Evolutionary conservation across 2,888 invertebrate species (phyloP).

Genomic region (Thecophora atra): DNA sequence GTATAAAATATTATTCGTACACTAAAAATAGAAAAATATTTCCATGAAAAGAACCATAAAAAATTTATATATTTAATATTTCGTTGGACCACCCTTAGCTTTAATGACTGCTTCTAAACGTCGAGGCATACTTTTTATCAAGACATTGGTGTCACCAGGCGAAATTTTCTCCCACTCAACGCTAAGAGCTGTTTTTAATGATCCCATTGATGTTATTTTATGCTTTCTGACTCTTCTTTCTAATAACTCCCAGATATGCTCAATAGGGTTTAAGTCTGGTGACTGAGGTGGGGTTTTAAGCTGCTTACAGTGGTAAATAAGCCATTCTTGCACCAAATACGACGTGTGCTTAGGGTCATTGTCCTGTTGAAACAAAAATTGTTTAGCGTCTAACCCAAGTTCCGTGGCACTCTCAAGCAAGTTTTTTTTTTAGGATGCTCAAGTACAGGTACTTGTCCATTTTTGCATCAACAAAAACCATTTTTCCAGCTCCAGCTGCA

Average conservation of each 20-base stretch:
- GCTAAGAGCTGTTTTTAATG: not conserved
- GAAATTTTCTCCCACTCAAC: constrained; percentile 2
- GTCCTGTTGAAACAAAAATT: not conserved
- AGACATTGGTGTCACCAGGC: not conserved
- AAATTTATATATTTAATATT: not conserved
- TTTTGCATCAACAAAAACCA: not conserved
- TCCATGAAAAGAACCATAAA: no score
- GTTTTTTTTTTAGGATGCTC: no score
- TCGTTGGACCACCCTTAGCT: not conserved
- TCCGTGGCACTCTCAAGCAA: not conserved
- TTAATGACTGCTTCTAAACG: not conserved
- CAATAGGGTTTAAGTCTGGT: constrained; percentile 43
- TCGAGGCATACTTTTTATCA: not conserved
- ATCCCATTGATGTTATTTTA: constrained; percentile 18
- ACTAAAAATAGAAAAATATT: no score
- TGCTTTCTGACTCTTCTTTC: constrained; percentile 35
- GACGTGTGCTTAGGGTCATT: not conserved
- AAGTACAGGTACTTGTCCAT: not conserved
- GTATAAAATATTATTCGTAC: no score
- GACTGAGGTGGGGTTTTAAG: constrained; percentile 36
- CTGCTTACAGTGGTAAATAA: not conserved
- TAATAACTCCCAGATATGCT: constrained; percentile 40
- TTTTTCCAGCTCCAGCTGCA: not conserved
- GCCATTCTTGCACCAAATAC: no score
- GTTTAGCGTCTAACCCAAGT: not conserved